Conservation (phyloP, 2,888 invertebrate genomes). For the Epicampocera succincta region DNA sequence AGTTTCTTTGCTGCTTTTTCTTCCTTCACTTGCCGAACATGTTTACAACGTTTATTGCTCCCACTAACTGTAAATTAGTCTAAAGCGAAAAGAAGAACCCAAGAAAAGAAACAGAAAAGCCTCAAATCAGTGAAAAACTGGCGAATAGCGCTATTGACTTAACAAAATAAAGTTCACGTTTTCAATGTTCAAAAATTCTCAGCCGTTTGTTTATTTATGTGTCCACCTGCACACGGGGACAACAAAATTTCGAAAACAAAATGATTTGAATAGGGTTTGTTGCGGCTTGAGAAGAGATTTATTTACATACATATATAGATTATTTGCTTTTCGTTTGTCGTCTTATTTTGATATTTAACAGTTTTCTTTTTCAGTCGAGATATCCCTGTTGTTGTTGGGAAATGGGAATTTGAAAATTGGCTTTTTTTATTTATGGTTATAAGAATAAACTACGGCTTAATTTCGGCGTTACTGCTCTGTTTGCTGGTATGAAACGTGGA, state of each 20-base stretch:
- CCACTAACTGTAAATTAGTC: slow-evolving; percentile 24
- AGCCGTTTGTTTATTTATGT: slow-evolving; percentile 27
- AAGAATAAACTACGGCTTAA: slow-evolving; percentile 33
- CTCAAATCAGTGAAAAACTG: slow-evolving; percentile 4
- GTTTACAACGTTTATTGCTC: slow-evolving; percentile 42
- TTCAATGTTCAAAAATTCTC: slow-evolving; percentile 34
- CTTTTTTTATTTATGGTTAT: slow-evolving; percentile 18
- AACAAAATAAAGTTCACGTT: slow-evolving; percentile 51
- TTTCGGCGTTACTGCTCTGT: slow-evolving; percentile 23
- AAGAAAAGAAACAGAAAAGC: too few relatives aligned
- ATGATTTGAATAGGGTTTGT: slow-evolving; percentile 26
- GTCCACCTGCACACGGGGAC: neutral
- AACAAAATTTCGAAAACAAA: slow-evolving; percentile 2
- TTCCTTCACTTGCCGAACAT: neutral
- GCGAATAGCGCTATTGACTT: slow-evolving; percentile 26
- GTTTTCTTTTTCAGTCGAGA: too few relatives aligned
- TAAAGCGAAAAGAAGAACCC: neutral
- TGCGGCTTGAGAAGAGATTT: slow-evolving; percentile 53
- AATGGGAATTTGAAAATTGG: slow-evolving; percentile 27
- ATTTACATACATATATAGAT: too few relatives aligned
- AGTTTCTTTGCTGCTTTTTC: too few relatives aligned
- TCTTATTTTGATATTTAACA: slow-evolving; percentile 1
- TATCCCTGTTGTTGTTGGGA: neutral
- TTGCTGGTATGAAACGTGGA: too few relatives aligned
- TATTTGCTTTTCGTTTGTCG: slow-evolving; percentile 16